Base-by-base conservation (phyloP, 2,113 vertebrate species). In the Zingel zingel region DNA sequence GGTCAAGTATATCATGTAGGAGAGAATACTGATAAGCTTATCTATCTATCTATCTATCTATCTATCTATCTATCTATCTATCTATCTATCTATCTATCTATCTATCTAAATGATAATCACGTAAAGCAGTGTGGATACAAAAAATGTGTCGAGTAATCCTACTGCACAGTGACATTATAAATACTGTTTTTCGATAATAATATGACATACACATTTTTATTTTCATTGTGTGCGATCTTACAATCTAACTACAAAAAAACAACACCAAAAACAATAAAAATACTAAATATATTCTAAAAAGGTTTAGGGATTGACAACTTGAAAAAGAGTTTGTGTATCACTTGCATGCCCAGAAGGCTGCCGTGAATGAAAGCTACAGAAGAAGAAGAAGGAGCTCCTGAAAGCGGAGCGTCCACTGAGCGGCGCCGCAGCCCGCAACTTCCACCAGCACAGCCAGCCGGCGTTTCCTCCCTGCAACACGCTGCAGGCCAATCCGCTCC, bases 381-480 rank as follows among this genome's bases (percentile, higher is more conserved):
- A 2, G 65, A 43, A 14, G 30, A 47, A 54, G 57, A 14, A 67
- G 59, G 2, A 80, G 77, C 69, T 51, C 61, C 58, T 15, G 74
- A 15, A 39, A 56, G 70, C 65, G 58, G 67, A 71, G 62, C 63
- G 75, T 82, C 94, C 95, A 96, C 95, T 94, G 89, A 88, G 94
- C 80, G 95, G 94, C 95, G 94, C 95, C 91, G 93, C 91, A 94
- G 94, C 85, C 95, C 94, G 84, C 87, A 71, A 85, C 88, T 89
- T 93, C 15, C 50, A 5, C 71, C 15, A 6, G 6, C 53, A 33
- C 33, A 10, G 45, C 8, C 66, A 39, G 63, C 6, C 72, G 16
- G 39, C 25, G 36, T 5, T 21, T 33, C 71, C 53, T 82, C 73
- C 81, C 72, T 61, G 68, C 76, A 13, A 39, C 54, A 36, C 64